These are phyloP conservation scores for Athalia cordata DNA, from an alignment of 2,888 invertebrate species.

Conservation along the genomic window DNA sequence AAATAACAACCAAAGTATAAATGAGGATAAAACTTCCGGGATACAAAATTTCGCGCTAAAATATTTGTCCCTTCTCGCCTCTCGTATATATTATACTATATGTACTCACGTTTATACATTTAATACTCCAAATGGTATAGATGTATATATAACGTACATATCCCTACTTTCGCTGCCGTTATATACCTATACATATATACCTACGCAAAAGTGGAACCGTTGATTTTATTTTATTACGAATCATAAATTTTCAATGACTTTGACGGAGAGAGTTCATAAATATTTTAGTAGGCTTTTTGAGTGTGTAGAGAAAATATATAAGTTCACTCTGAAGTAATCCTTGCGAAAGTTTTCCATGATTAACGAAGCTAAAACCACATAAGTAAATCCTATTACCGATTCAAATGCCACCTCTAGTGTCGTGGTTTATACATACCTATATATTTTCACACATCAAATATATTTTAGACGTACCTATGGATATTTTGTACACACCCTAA, in stretches of 20 bases:
- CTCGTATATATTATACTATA: neutral
- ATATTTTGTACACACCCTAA: no score
- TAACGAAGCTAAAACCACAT: neutral
- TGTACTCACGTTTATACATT: neutral
- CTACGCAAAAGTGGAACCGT: no score
- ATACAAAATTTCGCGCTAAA: neutral
- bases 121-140: neutral
- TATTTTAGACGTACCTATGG: no score
- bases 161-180: no score
- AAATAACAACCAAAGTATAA: neutral
- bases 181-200: no score
- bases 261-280: conserved; percentile 9
- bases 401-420: neutral
- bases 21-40: neutral
- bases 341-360: conserved; percentile 12
- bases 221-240: conserved; percentile 22
- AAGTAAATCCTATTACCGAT: neutral
- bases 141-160: neutral
- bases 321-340: conserved; percentile 5
- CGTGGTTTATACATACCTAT: no score
- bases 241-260: conserved; percentile 27
- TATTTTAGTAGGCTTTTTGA: conserved; percentile 18
- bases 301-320: neutral
- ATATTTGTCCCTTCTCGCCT: neutral
- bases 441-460: no score